Percentiles rank a stretch among this genome's conserved stretches.
These are phyloP conservation scores for Furcifer pardalis DNA, from an alignment of 2,797 vertebrate species.

Conservation along the genomic window DNA sequence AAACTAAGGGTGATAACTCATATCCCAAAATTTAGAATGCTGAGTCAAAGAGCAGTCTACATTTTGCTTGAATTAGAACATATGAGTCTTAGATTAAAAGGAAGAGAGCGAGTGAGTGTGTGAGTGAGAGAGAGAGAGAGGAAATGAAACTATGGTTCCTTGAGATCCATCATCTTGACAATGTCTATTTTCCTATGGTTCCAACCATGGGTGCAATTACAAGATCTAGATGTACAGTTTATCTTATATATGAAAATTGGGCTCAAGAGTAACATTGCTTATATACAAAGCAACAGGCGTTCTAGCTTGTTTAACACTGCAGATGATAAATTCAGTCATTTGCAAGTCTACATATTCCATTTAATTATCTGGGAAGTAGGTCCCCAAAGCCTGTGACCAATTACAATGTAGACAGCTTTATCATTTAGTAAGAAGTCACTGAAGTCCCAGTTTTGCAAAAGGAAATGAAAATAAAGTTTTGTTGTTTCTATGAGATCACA, in stretches of 20 bases:
- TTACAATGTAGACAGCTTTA: background rate
- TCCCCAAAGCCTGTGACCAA: background rate
- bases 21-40: constrained; percentile 11
- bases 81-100: background rate
- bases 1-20: background rate
- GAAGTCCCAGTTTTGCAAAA: background rate
- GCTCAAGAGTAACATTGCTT: background rate
- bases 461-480: background rate
- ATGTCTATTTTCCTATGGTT: background rate
- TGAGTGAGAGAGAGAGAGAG: too few species aligned
- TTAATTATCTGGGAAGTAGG: background rate
- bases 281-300: background rate
- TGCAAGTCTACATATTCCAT: background rate
- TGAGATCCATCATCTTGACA: background rate
- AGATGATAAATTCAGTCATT: background rate
- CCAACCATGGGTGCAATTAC: background rate
- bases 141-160: background rate
- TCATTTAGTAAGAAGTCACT: background rate
- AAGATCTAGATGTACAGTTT: background rate
- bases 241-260: background rate
- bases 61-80: background rate
- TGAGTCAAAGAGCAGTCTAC: background rate
- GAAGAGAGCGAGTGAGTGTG: too few species aligned
- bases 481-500: rapidly evolving
- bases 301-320: background rate